Evolutionary conservation across 2,888 invertebrate species (phyloP).

Genomic region (Eilema sororculum): DNA sequence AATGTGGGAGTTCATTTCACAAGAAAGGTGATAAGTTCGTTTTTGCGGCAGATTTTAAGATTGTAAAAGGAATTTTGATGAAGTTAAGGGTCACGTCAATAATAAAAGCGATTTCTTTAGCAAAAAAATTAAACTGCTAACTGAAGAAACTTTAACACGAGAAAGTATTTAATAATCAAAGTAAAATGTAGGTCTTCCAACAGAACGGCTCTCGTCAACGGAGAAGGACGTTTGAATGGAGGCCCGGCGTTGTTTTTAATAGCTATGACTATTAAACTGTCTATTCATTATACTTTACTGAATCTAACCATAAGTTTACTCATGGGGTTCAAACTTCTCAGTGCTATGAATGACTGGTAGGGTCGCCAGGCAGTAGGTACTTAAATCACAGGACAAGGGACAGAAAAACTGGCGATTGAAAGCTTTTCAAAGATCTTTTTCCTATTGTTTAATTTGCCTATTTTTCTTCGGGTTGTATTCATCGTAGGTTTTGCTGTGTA

Average conservation of each 20-base stretch:
- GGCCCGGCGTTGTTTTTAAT: conserved; percentile 56
- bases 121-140: neutral
- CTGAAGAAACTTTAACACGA: conserved; percentile 8
- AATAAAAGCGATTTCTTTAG: no score
- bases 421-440: no score
- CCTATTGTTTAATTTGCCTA: no score
- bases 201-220: conserved; percentile 42
- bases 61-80: no score
- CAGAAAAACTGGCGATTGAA: no score
- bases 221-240: conserved; percentile 61
- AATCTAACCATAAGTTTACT: conserved; percentile 37
- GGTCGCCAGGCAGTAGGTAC: conserved; percentile 15
- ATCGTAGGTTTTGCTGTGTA: neutral
- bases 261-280: conserved; percentile 62
- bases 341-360: conserved; percentile 30
- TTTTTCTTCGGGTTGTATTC: neutral
- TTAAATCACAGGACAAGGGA: conserved; percentile 7
- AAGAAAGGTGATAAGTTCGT: neutral
- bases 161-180: conserved; percentile 33
- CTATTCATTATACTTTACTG: conserved; percentile 46
- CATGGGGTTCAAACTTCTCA: conserved; percentile 40
- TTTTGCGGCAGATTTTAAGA: neutral
- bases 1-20: neutral
- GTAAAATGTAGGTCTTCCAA: conserved; percentile 26
- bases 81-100: no score